phyloP scores from a whole-genome alignment of 2,113 vertebrate genomes.

The Mandrillus leucophaeus region DNA sequence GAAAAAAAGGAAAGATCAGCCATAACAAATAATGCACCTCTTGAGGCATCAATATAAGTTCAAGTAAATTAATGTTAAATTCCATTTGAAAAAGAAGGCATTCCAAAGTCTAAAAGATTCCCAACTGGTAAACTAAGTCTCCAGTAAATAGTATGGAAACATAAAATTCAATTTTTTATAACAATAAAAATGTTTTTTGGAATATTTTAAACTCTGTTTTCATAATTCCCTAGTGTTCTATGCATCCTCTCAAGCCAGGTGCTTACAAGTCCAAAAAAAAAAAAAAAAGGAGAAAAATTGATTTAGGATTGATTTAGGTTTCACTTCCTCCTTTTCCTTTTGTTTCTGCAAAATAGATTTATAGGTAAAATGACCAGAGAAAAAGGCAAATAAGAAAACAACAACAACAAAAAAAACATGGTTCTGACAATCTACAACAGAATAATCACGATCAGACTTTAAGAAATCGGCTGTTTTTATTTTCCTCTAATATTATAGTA shows the following conservation, averaged over 20 bases:
- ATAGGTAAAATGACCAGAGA: slow-evolving; percentile 16
- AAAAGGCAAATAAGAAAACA: neutral
- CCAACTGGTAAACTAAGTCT: neutral
- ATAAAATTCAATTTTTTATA: neutral
- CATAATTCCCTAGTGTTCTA: neutral
- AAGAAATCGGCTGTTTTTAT: slow-evolving; percentile 29
- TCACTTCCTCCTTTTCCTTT: neutral
- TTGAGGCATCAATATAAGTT: neutral
- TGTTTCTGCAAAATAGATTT: neutral
- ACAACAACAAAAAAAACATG: neutral
- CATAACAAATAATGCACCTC: neutral
- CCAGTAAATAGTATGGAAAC: slow-evolving; percentile 10
- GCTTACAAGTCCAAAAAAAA: neutral
- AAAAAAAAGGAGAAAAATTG: neutral
- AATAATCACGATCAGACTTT: neutral
- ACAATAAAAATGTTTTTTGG: neutral
- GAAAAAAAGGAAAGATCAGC: slow-evolving; percentile 50
- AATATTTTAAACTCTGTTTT: slow-evolving; percentile 21
- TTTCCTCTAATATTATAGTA: neutral
- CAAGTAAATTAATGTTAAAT: slow-evolving; percentile 3
- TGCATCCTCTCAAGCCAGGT: neutral
- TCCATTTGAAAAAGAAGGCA: slow-evolving; percentile 13
- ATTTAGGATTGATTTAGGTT: neutral
- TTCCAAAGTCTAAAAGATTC: neutral
- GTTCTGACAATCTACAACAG: neutral